phyloP scores from a whole-genome alignment of 2,113 vertebrate species.

The Xyliphius kryptos region DNA sequence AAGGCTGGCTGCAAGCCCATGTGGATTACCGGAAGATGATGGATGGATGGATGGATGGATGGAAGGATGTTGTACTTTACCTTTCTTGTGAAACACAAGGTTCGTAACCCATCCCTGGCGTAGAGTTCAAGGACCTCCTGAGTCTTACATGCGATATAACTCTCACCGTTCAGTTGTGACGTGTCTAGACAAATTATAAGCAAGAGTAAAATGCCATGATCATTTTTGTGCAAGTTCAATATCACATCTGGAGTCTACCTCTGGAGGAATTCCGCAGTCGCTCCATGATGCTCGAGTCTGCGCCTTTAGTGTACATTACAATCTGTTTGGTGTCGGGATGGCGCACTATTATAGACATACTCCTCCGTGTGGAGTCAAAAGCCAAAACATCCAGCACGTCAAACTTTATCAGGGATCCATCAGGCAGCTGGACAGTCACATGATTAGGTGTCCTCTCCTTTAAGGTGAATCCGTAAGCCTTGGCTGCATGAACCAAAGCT shows the following conservation, averaged over 20 bases:
- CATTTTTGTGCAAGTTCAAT: neutral
- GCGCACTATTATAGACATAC: slow-evolving; percentile 90
- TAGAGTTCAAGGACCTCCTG: slow-evolving; percentile 82
- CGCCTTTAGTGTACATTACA: slow-evolving; percentile 87
- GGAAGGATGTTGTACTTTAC: too few relatives aligned
- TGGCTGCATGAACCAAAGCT: slow-evolving; percentile 81
- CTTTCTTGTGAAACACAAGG: slow-evolving; percentile 88
- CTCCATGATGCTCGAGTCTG: slow-evolving; percentile 88
- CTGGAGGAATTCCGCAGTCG: slow-evolving; percentile 66
- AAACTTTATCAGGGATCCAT: slow-evolving; percentile 73
- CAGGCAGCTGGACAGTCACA: slow-evolving; percentile 77
- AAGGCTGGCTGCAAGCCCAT: too few relatives aligned
- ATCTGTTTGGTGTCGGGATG: slow-evolving; percentile 80
- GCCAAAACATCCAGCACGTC: slow-evolving; percentile 78
- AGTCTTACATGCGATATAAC: slow-evolving; percentile 67
- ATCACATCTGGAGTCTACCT: slow-evolving; percentile 53
- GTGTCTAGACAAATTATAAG: slow-evolving; percentile 8
- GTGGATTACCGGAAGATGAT: too few relatives aligned
- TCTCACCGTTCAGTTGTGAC: slow-evolving; percentile 53
- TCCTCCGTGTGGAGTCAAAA: slow-evolving; percentile 82
- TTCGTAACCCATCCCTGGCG: slow-evolving; percentile 79
- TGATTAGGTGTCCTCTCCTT: slow-evolving; percentile 75
- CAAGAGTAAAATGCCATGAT: neutral
- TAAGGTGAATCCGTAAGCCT: slow-evolving; percentile 81
- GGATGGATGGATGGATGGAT: too few relatives aligned